Conservation (phyloP, 2,797 vertebrate genomes). For the Ptychadena robeensis region DNA sequence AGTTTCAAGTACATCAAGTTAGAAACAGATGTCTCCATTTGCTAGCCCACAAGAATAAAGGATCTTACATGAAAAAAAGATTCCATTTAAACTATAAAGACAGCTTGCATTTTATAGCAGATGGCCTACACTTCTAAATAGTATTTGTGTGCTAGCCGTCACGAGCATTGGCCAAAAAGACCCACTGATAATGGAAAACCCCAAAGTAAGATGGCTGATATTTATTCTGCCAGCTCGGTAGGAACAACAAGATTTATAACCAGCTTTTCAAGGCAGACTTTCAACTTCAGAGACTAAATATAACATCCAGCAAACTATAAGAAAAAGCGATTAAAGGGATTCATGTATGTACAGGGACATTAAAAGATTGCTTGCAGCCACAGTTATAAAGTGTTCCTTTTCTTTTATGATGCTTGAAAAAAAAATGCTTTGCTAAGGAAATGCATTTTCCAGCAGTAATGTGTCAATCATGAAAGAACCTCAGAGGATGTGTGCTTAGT, state of each 20-base stretch:
- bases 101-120: constrained; percentile 64
- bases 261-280: constrained; percentile 50
- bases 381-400: constrained; percentile 21
- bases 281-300: constrained; percentile 58
- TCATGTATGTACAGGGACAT: constrained; percentile 50
- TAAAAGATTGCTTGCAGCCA: constrained; percentile 49
- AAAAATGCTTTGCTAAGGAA: constrained; percentile 46
- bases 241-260: constrained; percentile 39
- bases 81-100: constrained; percentile 70
- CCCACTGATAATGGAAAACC: constrained; percentile 26
- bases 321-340: constrained; percentile 57
- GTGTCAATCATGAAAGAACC: constrained; percentile 50
- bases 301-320: constrained; percentile 35
- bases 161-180: not conserved
- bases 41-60: constrained; percentile 67
- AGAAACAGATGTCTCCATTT: constrained; percentile 70
- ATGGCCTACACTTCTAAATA: constrained; percentile 62
- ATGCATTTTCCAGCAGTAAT: constrained; percentile 39
- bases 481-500: constrained; percentile 40
- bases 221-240: constrained; percentile 36
- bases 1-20: constrained; percentile 68
- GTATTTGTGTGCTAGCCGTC: not conserved
- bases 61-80: constrained; percentile 61
- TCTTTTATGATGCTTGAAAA: constrained; percentile 43
- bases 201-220: constrained; percentile 11